Conservation (phyloP, 2,888 invertebrate genomes). For the Diloba caeruleocephala region DNA sequence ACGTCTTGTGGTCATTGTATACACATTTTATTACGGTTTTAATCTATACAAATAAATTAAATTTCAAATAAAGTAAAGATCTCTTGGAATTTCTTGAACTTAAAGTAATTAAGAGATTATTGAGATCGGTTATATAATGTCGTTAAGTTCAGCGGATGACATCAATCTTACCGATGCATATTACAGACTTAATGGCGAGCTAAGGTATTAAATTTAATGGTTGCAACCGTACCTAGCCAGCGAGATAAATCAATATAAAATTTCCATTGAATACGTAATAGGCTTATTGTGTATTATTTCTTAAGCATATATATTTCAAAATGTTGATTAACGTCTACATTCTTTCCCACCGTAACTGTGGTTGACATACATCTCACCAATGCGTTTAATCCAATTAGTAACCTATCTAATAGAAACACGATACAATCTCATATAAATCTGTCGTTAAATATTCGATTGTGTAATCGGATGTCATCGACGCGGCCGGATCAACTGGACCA, state of each 20-base stretch:
- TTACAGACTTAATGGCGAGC: constrained; percentile 57
- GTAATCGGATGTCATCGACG: constrained; percentile 49
- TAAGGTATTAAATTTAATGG: constrained; percentile 46
- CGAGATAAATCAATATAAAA: constrained; percentile 41
- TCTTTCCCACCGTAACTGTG: constrained; percentile 39
- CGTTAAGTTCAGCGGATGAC: constrained; percentile 69
- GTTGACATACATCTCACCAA: constrained; percentile 32
- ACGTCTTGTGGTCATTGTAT: neutral
- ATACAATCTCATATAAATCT: constrained; percentile 58
- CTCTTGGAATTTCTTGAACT: constrained; percentile 46
- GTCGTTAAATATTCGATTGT: constrained; percentile 51
- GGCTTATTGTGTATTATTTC: constrained; percentile 27
- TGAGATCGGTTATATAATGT: constrained; percentile 63
- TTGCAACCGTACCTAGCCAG: constrained; percentile 47
- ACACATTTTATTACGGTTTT: too few species aligned
- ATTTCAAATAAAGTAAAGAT: constrained; percentile 7
- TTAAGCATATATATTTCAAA: constrained; percentile 20
- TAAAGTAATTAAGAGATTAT: constrained; percentile 64
- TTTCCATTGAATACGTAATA: constrained; percentile 34
- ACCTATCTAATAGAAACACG: constrained; percentile 52
- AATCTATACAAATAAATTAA: too few species aligned
- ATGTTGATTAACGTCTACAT: constrained; percentile 39
- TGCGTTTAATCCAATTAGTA: constrained; percentile 55
- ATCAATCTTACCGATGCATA: constrained; percentile 68
- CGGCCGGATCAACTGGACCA: constrained; percentile 51